Evolutionary conservation across 2,888 invertebrate genomes (phyloP).

Genomic region (Nomada fabriciana): DNA sequence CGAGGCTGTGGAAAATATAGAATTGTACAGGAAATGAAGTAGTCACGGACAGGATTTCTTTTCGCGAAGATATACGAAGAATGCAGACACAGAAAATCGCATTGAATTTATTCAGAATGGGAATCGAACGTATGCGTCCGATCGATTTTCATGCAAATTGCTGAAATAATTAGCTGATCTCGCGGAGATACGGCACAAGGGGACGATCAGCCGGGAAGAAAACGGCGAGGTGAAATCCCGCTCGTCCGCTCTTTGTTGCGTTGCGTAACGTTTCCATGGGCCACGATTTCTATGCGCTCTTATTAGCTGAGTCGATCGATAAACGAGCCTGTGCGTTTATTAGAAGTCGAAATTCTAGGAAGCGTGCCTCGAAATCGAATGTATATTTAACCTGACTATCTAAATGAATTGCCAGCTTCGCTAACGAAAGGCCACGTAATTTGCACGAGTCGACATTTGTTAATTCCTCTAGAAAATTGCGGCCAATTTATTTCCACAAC

Average conservation of each 20-base stretch:
- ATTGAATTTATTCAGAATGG: not conserved
- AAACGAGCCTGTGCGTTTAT: constrained; percentile 22
- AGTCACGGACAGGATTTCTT: not conserved
- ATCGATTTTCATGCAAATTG: constrained; percentile 57
- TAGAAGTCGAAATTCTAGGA: constrained; percentile 29
- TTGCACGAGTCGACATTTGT: constrained; percentile 14
- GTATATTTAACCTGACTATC: constrained; percentile 8
- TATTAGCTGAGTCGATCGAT: constrained; percentile 47
- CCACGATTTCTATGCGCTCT: constrained; percentile 48
- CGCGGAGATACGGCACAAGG: constrained; percentile 75
- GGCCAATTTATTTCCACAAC: not conserved
- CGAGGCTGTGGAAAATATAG: not conserved
- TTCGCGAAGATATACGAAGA: not conserved
- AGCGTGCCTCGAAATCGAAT: not conserved
- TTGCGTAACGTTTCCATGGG: constrained; percentile 58
- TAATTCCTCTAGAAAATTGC: not conserved
- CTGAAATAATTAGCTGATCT: constrained; percentile 84
- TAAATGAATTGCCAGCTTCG: constrained; percentile 8
- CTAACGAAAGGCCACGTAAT: constrained; percentile 18
- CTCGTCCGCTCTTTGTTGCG: constrained; percentile 56
- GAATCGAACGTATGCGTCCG: constrained; percentile 2
- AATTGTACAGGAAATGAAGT: not conserved
- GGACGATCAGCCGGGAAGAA: constrained; percentile 37
- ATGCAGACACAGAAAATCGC: not conserved
- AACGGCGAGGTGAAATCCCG: constrained; percentile 50